These are phyloP conservation scores for Himalopsyche phryganea DNA, from an alignment of 1,140 invertebrate species.

Conservation along the genomic window DNA sequence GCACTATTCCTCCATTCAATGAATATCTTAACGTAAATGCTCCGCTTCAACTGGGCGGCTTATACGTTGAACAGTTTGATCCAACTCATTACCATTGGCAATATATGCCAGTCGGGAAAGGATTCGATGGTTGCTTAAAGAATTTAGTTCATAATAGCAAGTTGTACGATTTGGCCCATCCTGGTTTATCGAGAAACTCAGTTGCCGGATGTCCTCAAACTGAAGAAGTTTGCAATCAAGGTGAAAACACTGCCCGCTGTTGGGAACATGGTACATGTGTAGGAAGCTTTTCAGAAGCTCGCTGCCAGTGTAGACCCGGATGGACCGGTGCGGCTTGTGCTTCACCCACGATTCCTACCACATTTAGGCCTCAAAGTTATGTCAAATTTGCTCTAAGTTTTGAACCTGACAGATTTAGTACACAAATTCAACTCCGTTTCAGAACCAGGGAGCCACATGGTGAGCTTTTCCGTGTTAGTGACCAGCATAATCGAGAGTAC, in stretches of 20 bases:
- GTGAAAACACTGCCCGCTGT: conserved; percentile 76
- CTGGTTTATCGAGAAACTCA: conserved; percentile 79
- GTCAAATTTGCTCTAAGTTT: conserved; percentile 94
- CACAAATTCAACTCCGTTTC: conserved; percentile 88
- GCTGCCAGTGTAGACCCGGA: conserved; percentile 89
- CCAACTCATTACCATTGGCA: conserved; percentile 82
- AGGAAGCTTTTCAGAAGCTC: conserved; percentile 82
- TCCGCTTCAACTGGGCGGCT: conserved; percentile 88
- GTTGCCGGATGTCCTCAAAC: conserved; percentile 85
- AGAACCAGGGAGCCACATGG: conserved; percentile 89
- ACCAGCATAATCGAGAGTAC: conserved; percentile 93
- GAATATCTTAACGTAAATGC: conserved; percentile 96
- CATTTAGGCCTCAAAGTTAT: conserved; percentile 89
- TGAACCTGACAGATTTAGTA: conserved; percentile 87
- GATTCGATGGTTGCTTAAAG: conserved; percentile 92
- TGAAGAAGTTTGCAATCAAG: conserved; percentile 80
- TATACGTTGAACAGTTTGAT: conserved; percentile 82
- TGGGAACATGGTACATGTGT: conserved; percentile 91
- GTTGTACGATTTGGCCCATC: conserved; percentile 87
- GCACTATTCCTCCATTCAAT: conserved; percentile 89
- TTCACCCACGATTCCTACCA: conserved; percentile 78
- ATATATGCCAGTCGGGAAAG: conserved; percentile 80
- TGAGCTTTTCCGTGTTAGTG: conserved; percentile 86
- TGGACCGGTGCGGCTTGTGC: conserved; percentile 86
- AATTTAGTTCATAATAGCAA: conserved; percentile 95